Base-by-base conservation (phyloP, 2,888 invertebrate genomes). In the Neoitamus cyanurus region DNA sequence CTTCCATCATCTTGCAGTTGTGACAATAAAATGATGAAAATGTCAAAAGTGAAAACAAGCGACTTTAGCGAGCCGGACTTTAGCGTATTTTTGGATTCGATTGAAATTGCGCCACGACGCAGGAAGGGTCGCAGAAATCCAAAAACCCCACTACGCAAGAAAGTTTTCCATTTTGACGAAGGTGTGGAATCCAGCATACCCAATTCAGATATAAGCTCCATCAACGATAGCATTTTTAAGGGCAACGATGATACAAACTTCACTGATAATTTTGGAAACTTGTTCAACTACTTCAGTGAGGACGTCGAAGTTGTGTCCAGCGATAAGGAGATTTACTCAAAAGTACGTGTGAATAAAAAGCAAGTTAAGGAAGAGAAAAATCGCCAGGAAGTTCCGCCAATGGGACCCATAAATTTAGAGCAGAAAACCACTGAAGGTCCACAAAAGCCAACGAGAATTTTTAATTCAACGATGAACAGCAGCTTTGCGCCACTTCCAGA, bases 271-370 rank as follows among this genome's bases (percentile, higher is more conserved):
- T 88, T 90, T 73, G 89, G 89, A 70, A 86, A 89, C 84, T 86
- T 90, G 0, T 87, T 90, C 87, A 88, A 88, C 42, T 90, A 90
- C 83, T 90, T 90, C 34, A 88, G 88, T 73, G 89, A 90, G 83
- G 89, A 90, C 25, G 86, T 5, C 87, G 37, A 36, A 28, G 20
- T n/a, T 37, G 25, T 83, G 25, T 30, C 28, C 2, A 46, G 9
- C 3, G 42, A 46, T 46, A 28, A 58, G 58, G 58, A 58, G 1
- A 15, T 58, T 20, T 15, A 58, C 3, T 9, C 15, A 25, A 58
- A 82, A 5, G 11, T 58, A 25, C 15, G 69, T 6, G 68, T 3
- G 11, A 7, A 3, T 77, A 77, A 28, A 5, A 77, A 46, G 11
- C 11, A 30, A 46, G 1, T 42, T 0, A 25, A 73, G 3, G 36